These are phyloP conservation scores for Bathynomus jamesi DNA, from an alignment of 1,140 invertebrate genomes.

Conservation along the genomic window DNA sequence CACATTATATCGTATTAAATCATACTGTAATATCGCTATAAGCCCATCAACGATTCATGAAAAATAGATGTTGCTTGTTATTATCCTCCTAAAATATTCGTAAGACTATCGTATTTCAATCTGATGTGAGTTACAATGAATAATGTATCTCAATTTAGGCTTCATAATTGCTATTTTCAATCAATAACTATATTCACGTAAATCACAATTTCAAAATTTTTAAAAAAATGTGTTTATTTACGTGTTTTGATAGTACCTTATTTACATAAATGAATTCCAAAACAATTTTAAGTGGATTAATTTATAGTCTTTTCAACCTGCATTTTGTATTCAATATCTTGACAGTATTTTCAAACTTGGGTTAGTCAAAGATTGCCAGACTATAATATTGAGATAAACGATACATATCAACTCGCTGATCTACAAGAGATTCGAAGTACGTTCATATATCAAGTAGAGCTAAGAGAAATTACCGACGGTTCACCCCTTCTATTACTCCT, in stretches of 20 bases:
- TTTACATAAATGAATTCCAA: not conserved
- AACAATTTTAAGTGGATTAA: not conserved
- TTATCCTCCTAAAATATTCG: too few relatives aligned
- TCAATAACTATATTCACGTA: too few relatives aligned
- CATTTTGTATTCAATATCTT: not conserved
- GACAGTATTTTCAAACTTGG: not conserved
- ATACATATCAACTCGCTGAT: not conserved
- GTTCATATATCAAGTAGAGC: not conserved
- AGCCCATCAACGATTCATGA: too few relatives aligned
- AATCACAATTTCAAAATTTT: too few relatives aligned
- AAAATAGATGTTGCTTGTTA: too few relatives aligned
- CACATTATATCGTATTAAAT: slow-evolving; percentile 1
- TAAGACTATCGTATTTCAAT: too few relatives aligned
- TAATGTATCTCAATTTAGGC: too few relatives aligned
- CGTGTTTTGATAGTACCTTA: not conserved
- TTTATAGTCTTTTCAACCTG: not conserved
- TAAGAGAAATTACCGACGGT: not conserved
- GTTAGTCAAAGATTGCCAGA: not conserved
- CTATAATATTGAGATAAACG: not conserved
- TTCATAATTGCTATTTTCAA: too few relatives aligned
- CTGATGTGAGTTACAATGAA: too few relatives aligned
- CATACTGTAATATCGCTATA: too few relatives aligned
- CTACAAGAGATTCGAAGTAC: not conserved
- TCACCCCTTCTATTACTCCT: not conserved
- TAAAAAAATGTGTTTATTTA: too few relatives aligned